A percentile compares a stretch with the other conserved stretches of the same genome.
These are phyloP conservation scores for Microtus pennsylvanicus DNA, from an alignment of 2,113 vertebrate species.

Conservation along the genomic window DNA sequence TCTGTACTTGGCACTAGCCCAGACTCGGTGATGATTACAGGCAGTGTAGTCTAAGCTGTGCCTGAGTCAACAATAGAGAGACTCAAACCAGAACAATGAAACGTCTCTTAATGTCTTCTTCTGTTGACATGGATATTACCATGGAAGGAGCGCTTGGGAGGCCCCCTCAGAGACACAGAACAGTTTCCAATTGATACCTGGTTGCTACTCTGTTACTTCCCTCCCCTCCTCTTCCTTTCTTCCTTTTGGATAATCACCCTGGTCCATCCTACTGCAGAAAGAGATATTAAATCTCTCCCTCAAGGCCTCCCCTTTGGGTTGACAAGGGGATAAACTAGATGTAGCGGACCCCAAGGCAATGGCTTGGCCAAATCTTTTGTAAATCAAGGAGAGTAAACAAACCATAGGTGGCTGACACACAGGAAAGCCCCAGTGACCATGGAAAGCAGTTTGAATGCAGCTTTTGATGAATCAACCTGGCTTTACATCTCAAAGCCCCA, in stretches of 20 bases:
- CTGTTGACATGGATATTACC: not conserved
- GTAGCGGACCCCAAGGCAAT: not conserved
- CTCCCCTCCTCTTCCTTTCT: not conserved
- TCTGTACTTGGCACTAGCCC: not conserved
- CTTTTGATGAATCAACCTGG: conserved; percentile 38
- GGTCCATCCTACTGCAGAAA: not conserved
- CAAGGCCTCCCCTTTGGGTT: not conserved
- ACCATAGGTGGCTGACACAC: not conserved
- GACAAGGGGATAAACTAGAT: conserved; percentile 55
- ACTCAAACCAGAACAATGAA: not conserved
- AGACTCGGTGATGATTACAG: not conserved
- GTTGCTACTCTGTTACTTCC: not conserved
- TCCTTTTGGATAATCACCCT: conserved; percentile 15
- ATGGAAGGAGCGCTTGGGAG: not conserved
- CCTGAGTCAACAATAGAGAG: not conserved
- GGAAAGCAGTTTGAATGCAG: not conserved
- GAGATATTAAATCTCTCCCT: not conserved
- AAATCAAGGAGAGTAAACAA: conserved; percentile 47
- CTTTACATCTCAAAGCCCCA: conserved; percentile 33
- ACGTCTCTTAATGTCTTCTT: not conserved
- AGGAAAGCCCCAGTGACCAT: not conserved
- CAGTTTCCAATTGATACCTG: not conserved
- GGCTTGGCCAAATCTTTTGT: conserved; percentile 44
- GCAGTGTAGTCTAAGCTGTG: not conserved
- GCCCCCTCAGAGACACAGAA: not conserved